A percentile compares a stretch with the other conserved stretches of the same genome.
phyloP scores from a whole-genome alignment of 2,113 vertebrate species.

The Notarius lentiginosus region DNA sequence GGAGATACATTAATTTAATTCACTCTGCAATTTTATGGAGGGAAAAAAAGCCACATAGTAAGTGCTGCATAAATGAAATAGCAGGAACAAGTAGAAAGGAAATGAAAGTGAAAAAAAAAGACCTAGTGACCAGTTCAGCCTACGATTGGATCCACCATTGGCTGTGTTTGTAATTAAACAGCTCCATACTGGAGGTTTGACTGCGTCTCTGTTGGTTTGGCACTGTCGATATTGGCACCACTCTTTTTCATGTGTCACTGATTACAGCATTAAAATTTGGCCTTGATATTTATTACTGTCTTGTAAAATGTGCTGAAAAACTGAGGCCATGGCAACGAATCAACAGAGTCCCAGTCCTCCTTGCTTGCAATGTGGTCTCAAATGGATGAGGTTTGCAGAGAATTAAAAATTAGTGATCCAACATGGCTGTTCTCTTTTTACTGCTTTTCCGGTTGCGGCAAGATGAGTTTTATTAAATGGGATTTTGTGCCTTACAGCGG shows the following conservation, averaged over 20 bases:
- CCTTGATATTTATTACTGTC: slow-evolving; percentile 19
- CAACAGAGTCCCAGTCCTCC: background rate
- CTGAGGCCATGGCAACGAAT: slow-evolving; percentile 19
- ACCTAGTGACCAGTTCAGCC: background rate
- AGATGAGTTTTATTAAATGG: slow-evolving; percentile 58
- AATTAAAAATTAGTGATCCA: slow-evolving; percentile 59
- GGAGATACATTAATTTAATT: background rate
- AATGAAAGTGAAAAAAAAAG: background rate
- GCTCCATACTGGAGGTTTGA: background rate
- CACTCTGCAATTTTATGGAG: background rate
- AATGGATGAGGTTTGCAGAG: slow-evolving; percentile 32
- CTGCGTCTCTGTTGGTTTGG: background rate
- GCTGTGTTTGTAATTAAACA: slow-evolving; percentile 2
- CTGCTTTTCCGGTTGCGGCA: background rate
- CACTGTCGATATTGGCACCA: background rate
- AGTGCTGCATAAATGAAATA: background rate
- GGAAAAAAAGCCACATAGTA: background rate
- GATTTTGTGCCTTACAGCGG: slow-evolving; percentile 48
- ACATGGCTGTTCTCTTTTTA: slow-evolving; percentile 57
- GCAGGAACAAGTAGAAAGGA: background rate
- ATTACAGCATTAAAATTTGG: slow-evolving; percentile 17
- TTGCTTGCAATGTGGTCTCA: background rate
- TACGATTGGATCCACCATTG: background rate
- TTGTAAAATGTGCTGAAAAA: slow-evolving; percentile 11
- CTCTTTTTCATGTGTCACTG: slow-evolving; percentile 21